Evolutionary conservation across 2,888 invertebrate species (phyloP), one percentile per base, ranked within the genome.

Genomic region (Chymomyza fuscimana): DNA sequence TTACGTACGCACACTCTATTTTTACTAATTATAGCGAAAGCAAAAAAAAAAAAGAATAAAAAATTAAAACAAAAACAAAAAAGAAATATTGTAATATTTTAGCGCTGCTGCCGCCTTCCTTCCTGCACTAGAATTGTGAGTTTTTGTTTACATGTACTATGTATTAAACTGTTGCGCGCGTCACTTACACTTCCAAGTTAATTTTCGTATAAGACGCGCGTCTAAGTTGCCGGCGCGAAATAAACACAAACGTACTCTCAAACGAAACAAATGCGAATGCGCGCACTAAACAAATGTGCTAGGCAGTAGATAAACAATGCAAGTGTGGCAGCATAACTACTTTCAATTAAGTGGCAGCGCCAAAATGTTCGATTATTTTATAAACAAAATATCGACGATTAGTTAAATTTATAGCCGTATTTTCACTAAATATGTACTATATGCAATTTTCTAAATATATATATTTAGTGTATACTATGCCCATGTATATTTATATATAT

Each of bases 91-190:
- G 32, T 32, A 32, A 32, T 9, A 32, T 7, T 32, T 32, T 32
- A 9, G 32, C 32, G 32, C 5, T 32, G 52, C 52, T 16, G 52
- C 52, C 19, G 29, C 63, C 36, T 19, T 46, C 52, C 32, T 22
- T 63, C 32, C 63, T 65, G 71, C 54, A 52, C 56, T 63, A 25
- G 12, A 63, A 50, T 40, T n/a, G 46, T 19, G 22, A 40, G 25
- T 68, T 70, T 63, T 46, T 46, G 40, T 46, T 46, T 46, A 46
- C 40, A 46, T 46, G 1, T 46, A 46, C 3, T 46, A 74, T 74
- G 77, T 77, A 74, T 74, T 74, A 80, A 77, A 72, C 80, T 78
- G 78, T 74, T 78, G 78, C 78, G 78, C 78, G 80, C 80, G 78
- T 65, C 63, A 58, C 78, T 78, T 81, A 71, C 74, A 64, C 79